Base-by-base conservation (phyloP, 1,140 invertebrate genomes). In the roundworm (Caenorhabditis elegans) region DNA sequence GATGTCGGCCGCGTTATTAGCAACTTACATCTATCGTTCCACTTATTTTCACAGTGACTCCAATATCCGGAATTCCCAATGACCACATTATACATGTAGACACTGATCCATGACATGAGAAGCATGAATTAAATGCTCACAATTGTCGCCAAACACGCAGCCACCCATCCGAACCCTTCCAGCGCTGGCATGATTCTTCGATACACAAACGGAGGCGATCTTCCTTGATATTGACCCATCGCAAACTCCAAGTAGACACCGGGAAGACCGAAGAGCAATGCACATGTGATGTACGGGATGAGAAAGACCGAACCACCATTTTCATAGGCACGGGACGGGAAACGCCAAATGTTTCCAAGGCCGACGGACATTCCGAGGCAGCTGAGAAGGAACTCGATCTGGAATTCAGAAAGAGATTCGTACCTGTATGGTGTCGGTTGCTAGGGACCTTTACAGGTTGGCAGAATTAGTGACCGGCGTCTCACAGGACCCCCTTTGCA, bases 241-340 rank as follows among this genome's bases (percentile, higher is more conserved):
- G 95, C 94, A 82, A 97, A 90, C 90, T 98, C 97, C 93, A 98
- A 94, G 89, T 98, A 96, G 91, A 98, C 97, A 94, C 98, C 96
- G 0, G 97, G 96, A 79, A 98, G 95, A 3, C 96, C 97, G 82
- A 95, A 96, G 49, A 86, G 26, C 49, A 97, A 92, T 82, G 97
- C 93, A 5, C 97, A 92, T 0, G 95, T 95, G 77, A 98, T 91
- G 91, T 98, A 98, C 0, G 96, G 96, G 51, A 98, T 94, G 83
- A 98, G 92, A 90, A 98, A 98, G 28, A 96, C 96, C 34, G 79
- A 84, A 84, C 90, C 90, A 11, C 90, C 90, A 84, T 90, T 90
- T 76, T 87, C 85, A 81, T 88, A 90, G 65, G 89, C 90, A 24
- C 91, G 65, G 49, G 90, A 90, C 1, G 90, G 90, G 84, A 91